Percentiles rank a stretch among this genome's conserved stretches.
phyloP scores from a whole-genome alignment of 2,888 invertebrate species.

The Podabrus alpinus region DNA sequence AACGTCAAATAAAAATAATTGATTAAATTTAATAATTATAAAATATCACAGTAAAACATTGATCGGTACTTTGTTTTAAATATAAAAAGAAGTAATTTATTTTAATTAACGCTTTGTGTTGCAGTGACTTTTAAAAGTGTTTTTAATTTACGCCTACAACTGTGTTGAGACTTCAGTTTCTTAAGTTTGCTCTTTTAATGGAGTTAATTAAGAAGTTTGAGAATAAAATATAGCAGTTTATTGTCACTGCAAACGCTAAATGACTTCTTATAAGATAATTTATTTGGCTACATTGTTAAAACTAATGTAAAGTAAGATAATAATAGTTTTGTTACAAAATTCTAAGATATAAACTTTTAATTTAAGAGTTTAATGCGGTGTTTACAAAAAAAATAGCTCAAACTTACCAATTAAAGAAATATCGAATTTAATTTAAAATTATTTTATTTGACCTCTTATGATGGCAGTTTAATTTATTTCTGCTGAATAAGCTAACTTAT shows the following conservation, averaged over 20 bases:
- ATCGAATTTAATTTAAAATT: background rate
- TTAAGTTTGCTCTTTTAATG: constrained; percentile 28
- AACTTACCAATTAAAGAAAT: background rate
- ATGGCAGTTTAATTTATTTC: background rate
- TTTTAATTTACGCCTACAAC: constrained; percentile 24
- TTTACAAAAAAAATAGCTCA: background rate
- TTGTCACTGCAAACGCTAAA: background rate
- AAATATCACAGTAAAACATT: background rate
- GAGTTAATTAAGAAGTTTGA: constrained; percentile 39
- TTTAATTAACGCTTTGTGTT: constrained; percentile 25
- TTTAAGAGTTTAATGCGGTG: background rate
- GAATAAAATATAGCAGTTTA: constrained; percentile 32
- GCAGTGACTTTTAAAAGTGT: constrained; percentile 27
- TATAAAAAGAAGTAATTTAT: background rate
- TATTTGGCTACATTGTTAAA: background rate
- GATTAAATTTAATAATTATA: background rate
- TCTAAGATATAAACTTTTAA: background rate
- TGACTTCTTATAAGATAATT: background rate
- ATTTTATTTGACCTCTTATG: background rate
- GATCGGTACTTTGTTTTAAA: background rate
- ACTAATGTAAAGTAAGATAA: background rate
- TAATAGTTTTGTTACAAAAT: background rate
- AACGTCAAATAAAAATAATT: background rate
- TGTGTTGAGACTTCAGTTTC: constrained; percentile 7
- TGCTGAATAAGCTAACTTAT: background rate